Evolutionary conservation across 2,113 vertebrate species (phyloP), one percentile per base, ranked within the genome.

Genomic region (Myrmophylax atrothorax): DNA sequence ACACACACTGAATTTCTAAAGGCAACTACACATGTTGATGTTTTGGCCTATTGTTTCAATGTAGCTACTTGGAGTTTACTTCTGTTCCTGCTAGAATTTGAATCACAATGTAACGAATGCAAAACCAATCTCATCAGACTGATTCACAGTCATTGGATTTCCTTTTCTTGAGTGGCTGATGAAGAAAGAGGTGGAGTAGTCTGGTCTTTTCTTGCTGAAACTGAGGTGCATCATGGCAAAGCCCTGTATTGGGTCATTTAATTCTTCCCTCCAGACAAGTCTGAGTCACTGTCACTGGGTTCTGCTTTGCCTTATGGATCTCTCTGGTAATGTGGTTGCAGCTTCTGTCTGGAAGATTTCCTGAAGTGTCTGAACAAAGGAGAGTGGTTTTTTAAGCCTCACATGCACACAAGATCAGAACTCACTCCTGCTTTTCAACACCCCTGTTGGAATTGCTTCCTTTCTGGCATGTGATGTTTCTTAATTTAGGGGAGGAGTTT

Each of bases 331-430:
- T 94, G 78, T 47, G 46, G 98, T 96, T 31, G 96, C 97, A 47
- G 97, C 96, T 95, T 98, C 97, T 5, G 97, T 97, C 97, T 98
- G 98, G 68, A 98, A 97, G 93, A 97, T 97, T 94, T 98, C 97
- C 79, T 98, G 98, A 76, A 97, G 89, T 3, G 96, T 96, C 98
- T 98, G 94, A 8, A 38, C 55, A 84, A 74, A 93, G 52, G 22
- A 87, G 76, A 93, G 55, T 0, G 1, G 12, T 60, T 91, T 29
- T 56, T 31, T 75, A 75, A 85, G 62, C 31, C 28, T 78, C 10
- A 3, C 1, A 3, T 46, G 56, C 18, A 13, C 10, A 52, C 7
- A 50, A 59, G 68, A 74, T n/a, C 60, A 33, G 38, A 93, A 85
- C 18, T 47, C 12, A 14, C 6, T 24, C 16, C 47, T 11, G 16